Base-by-base conservation (phyloP, 2,113 vertebrate species). In the Ancistrus triradiatus region DNA sequence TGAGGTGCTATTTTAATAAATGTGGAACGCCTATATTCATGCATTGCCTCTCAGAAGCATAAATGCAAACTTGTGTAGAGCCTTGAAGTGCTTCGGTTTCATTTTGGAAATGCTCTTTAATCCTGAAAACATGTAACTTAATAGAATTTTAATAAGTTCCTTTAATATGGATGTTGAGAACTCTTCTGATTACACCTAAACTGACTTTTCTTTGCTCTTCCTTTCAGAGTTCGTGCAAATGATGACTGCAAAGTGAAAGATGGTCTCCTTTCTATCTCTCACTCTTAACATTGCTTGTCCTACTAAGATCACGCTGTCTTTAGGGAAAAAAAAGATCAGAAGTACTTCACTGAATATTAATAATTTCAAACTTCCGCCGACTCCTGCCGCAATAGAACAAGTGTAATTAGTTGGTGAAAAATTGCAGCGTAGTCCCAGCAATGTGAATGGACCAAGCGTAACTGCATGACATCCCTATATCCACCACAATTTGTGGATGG, bases 211-310 rank as follows among this genome's bases (percentile, higher is more conserved):
- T n/a, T n/a, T n/a, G 27, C 14, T 42, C n/a, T n/a, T 42, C n/a
- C 25, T 59, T 61, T 0, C 89, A 95, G 92, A 95, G 81, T 94
- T 95, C 66, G 92, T 95, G 84, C 92, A 95, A 80, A 95, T 93
- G 92, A 95, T 94, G 92, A 95, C 91, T 0, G 91, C 91, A 28
- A 95, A 95, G 86, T 95, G 93, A 94, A 81, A 79, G 77, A 67
- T 72, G 49, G 31, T 40, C 53, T 70, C 40, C 65, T 63, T 50
- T 53, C 76, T 79, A 6, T 60, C 22, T 74, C 72, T 77, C n/a
- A n/a, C 78, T 80, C 15, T 72, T 77, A 77, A 31, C 76, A 84
- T 85, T 86, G 87, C 87, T 89, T 76, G 78, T 90, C 89, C 88
- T 89, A 81, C 86, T 75, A 77, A 79, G 81, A 89, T 89, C 83